phyloP scores from a whole-genome alignment of 23 tunicate species.

The Diplosoma virens region DNA sequence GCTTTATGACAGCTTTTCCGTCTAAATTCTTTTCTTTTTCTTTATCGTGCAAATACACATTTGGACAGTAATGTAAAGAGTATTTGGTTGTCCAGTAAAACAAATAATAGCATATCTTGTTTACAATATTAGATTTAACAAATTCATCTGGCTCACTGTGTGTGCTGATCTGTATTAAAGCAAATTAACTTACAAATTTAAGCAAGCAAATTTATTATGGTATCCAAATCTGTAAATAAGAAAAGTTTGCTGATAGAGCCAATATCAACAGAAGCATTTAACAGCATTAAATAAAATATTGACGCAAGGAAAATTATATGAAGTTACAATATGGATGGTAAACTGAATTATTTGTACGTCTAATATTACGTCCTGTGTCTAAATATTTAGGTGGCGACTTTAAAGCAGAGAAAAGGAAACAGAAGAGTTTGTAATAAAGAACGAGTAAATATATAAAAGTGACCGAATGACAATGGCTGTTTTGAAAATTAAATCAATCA shows the following conservation, averaged over 20 bases:
- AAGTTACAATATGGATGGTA: not conserved
- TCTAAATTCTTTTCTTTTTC: no score
- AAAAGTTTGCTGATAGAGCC: conserved; percentile 38
- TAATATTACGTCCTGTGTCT: conserved; percentile 20
- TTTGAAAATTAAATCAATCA: no score
- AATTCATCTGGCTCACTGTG: not conserved
- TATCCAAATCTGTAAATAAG: not conserved
- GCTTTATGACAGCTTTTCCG: no score
- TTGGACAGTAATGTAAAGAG: no score
- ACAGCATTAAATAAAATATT: conserved; percentile 73
- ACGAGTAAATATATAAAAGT: no score
- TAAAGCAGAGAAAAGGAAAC: not conserved
- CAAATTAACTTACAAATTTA: conserved; percentile 13
- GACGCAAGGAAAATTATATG: conserved; percentile 42
- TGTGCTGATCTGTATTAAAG: conserved; percentile 1
- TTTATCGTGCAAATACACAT: no score
- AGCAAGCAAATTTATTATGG: conserved; percentile 13
- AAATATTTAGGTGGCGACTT: not conserved
- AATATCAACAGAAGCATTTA: conserved; percentile 68
- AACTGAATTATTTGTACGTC: conserved; percentile 17
- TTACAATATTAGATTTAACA: conserved; percentile 34
- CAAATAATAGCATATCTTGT: conserved; percentile 12
- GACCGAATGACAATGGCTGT: no score
- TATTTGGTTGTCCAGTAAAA: no score
- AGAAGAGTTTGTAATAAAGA: not conserved